Conservation (phyloP, 2,888 invertebrate species). For the Caenorhabditis drosophilae region DNA sequence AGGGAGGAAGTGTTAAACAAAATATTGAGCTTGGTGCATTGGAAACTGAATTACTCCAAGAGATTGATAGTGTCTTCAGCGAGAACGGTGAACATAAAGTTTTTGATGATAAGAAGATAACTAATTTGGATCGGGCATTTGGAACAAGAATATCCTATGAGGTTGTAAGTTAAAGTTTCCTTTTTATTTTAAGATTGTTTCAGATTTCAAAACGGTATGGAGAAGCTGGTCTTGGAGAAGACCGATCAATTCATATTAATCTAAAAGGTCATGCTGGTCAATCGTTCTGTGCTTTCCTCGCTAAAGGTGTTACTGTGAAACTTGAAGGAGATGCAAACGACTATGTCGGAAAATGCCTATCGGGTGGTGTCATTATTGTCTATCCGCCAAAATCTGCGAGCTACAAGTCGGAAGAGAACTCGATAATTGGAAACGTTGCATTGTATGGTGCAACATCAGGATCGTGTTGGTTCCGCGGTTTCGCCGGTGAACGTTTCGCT, state of each 20-base stretch:
- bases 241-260: slow-evolving; percentile 78
- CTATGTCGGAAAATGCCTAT: slow-evolving; percentile 94
- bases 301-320: slow-evolving; percentile 85
- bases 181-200: slow-evolving; percentile 12
- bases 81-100: slow-evolving; percentile 69
- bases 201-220: slow-evolving; percentile 64
- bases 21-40: slow-evolving; percentile 55
- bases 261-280: slow-evolving; percentile 94
- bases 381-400: slow-evolving; percentile 82
- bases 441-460: slow-evolving; percentile 96
- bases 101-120: slow-evolving; percentile 79
- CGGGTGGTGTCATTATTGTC: slow-evolving; percentile 90
- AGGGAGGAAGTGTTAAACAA: slow-evolving; percentile 84
- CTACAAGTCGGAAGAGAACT: slow-evolving; percentile 90
- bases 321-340: slow-evolving; percentile 97
- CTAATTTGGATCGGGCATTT: slow-evolving; percentile 90
- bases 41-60: slow-evolving; percentile 52
- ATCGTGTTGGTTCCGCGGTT: slow-evolving; percentile 79
- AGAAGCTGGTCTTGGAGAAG: slow-evolving; percentile 59
- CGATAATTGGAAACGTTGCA: slow-evolving; percentile 96
- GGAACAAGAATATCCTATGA: slow-evolving; percentile 90
- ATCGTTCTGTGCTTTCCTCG: slow-evolving; percentile 96
- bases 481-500: slow-evolving; percentile 96
- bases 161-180: slow-evolving; percentile 68
- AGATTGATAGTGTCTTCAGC: slow-evolving; percentile 56